Evolutionary conservation across 2,113 vertebrate genomes (phyloP).

Genomic region (Heptranchias perlo): DNA sequence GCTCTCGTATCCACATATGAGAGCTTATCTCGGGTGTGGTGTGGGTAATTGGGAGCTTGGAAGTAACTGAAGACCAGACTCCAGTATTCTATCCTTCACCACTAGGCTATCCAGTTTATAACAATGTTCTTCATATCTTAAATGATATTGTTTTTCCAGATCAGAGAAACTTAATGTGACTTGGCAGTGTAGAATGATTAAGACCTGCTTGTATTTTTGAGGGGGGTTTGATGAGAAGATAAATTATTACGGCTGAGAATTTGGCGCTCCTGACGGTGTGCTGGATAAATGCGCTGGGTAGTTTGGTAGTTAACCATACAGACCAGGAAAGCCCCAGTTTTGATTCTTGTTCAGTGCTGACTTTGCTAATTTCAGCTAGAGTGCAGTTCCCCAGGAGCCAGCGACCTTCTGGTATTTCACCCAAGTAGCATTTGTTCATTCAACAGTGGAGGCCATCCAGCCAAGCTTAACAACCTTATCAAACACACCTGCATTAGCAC

Average conservation of each 20-base stretch:
- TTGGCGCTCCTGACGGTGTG: neutral
- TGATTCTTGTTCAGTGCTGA: neutral
- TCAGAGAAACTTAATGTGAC: neutral
- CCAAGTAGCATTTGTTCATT: neutral
- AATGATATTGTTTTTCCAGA: neutral
- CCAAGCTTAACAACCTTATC: neutral
- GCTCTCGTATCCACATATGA: too few species aligned
- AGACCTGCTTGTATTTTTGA: neutral
- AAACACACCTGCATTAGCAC: neutral
- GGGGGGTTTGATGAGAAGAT: neutral
- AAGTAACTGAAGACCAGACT: too few species aligned
- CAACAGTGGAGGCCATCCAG: neutral
- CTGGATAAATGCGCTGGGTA: neutral
- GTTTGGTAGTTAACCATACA: neutral
- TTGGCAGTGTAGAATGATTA: neutral
- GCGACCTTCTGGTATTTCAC: neutral
- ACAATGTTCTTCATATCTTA: too few species aligned
- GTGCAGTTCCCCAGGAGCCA: neutral
- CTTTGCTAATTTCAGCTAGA: neutral
- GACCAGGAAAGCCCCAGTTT: neutral
- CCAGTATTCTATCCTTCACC: too few species aligned
- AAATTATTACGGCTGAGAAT: neutral
- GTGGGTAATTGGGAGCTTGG: too few species aligned
- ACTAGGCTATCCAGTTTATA: too few species aligned
- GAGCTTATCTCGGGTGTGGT: too few species aligned